Evolutionary conservation across 2,113 vertebrate genomes (phyloP), one percentile per base, ranked within the genome.

Genomic region (Cynoglossus semilaevis): DNA sequence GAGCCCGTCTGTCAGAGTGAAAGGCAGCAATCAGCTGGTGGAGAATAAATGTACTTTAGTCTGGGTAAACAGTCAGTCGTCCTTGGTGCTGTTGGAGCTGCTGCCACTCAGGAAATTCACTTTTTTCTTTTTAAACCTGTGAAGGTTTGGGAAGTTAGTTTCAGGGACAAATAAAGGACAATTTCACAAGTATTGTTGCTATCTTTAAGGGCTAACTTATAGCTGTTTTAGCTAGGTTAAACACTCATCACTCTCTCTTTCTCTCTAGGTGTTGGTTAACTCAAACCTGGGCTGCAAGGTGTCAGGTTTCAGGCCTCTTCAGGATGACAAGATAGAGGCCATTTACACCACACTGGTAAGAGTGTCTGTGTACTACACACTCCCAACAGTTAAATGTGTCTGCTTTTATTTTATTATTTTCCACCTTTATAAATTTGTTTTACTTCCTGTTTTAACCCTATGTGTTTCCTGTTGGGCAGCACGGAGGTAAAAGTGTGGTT

Each of bases 311-410:
- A 89, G 94, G 18, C 91, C 78, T 17, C 88, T 92, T 0, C 94
- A 94, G 67, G 95, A 96, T 0, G 96, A 97, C 68, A 94, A 96
- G 82, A 90, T 95, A 5, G 95, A 97, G 77, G 92, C 93, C 1
- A 92, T 98, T 70, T 98, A 94, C 84, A 94, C 93, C 76, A 95
- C 95, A 9, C 91, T 95, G 92, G 94, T 98, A 80, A 92, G 94
- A 51, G 15, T n/a, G n/a, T n/a, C n/a, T n/a, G n/a, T n/a, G n/a
- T n/a, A n/a, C n/a, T n/a, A n/a, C n/a, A n/a, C n/a, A n/a, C n/a
- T n/a, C n/a, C n/a, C n/a, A n/a, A n/a, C n/a, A n/a, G n/a, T n/a
- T n/a, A n/a, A n/a, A n/a, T n/a, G n/a, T n/a, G n/a, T n/a, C n/a
- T n/a, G n/a, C n/a, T n/a, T n/a, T n/a, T n/a, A n/a, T n/a, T n/a